These are phyloP conservation scores for Suncus etruscus DNA, from an alignment of 2,113 vertebrate genomes.

Conservation along the genomic window DNA sequence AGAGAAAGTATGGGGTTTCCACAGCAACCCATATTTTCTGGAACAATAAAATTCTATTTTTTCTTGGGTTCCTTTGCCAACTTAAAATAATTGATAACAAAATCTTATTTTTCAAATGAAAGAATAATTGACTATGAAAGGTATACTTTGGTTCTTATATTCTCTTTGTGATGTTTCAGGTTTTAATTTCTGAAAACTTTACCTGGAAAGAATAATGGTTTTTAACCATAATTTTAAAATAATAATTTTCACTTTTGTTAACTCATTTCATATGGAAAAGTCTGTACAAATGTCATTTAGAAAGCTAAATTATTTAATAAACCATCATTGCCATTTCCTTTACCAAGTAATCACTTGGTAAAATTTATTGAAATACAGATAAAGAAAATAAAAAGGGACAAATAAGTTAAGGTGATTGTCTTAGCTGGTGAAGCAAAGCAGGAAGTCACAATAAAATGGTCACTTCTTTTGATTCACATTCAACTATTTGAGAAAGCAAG, in stretches of 20 bases:
- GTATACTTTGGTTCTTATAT: slow-evolving; percentile 34
- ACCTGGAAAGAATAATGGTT: slow-evolving; percentile 8
- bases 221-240: neutral
- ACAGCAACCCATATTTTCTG: slow-evolving; percentile 18
- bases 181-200: slow-evolving; percentile 1
- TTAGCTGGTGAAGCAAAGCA: neutral
- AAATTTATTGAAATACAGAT: slow-evolving; percentile 11
- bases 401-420: neutral
- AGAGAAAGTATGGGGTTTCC: slow-evolving; percentile 62
- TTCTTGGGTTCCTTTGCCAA: neutral
- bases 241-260: slow-evolving; percentile 32
- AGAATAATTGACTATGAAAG: neutral
- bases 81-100: neutral
- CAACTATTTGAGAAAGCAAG: slow-evolving; percentile 50
- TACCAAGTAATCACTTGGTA: slow-evolving; percentile 17
- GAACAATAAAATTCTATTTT: slow-evolving; percentile 4
- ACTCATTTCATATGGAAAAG: neutral
- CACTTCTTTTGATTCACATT: slow-evolving; percentile 72
- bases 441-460: neutral
- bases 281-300: neutral
- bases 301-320: slow-evolving; percentile 41
- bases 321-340: neutral
- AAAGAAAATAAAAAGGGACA: slow-evolving; percentile 10
- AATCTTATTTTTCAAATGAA: slow-evolving; percentile 56
- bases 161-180: accelerated